Evolutionary conservation across 2,797 vertebrate genomes (phyloP).

Genomic region (Denticeps clupeoides): DNA sequence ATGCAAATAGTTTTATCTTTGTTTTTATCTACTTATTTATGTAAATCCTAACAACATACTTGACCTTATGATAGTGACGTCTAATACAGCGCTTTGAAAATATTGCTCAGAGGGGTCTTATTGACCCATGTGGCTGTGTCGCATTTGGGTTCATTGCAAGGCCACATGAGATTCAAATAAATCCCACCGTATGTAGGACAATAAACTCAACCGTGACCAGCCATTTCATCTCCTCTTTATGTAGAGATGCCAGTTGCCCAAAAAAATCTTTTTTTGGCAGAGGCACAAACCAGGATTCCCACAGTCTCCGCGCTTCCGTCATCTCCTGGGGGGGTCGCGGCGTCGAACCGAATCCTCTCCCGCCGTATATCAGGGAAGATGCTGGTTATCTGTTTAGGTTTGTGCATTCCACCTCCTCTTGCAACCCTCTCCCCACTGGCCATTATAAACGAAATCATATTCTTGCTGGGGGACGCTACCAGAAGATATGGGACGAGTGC

Average conservation of each 20-base stretch:
- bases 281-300: background rate
- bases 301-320: background rate
- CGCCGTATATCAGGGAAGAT: constrained; percentile 6
- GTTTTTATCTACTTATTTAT: too few relatives aligned
- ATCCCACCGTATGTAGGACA: constrained; percentile 45
- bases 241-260: constrained; percentile 31
- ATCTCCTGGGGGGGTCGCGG: background rate
- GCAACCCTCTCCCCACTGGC: constrained; percentile 32
- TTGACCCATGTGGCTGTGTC: too few relatives aligned
- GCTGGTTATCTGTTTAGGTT: constrained; percentile 28
- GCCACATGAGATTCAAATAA: constrained; percentile 37
- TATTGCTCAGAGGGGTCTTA: too few relatives aligned
- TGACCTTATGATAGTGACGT: too few relatives aligned
- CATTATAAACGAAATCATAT: constrained; percentile 43
- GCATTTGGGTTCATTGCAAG: too few relatives aligned
- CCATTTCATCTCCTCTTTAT: background rate
- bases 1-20: too few relatives aligned
- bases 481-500: background rate
- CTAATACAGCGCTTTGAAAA: too few relatives aligned
- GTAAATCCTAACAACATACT: too few relatives aligned
- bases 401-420: constrained; percentile 21
- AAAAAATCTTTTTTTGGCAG: constrained; percentile 19
- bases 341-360: background rate
- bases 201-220: constrained; percentile 36
- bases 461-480: constrained; percentile 36